Evolutionary conservation across 2,888 invertebrate genomes (phyloP), one percentile per base, ranked within the genome.

Genomic region (Tortricodes alternella): DNA sequence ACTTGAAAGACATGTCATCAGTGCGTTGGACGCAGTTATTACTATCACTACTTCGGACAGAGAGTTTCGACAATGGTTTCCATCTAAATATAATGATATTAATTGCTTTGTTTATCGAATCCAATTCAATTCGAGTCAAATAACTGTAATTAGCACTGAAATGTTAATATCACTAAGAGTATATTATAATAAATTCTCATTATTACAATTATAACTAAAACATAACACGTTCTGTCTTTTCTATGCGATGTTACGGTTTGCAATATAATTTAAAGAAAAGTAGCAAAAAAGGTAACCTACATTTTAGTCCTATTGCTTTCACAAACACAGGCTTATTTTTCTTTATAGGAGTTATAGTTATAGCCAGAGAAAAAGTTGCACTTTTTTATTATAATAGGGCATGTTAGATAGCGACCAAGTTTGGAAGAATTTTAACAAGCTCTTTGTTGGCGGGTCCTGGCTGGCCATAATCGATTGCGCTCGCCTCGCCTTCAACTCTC

Each of bases 401-500:
- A 62, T 62, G 66, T 67, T 71, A 62, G 65, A 68, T 70, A 78
- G 73, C 74, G 73, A 76, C 71, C 66, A 64, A 58, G 60, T 67
- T 71, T 74, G 65, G 71, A 80, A 81, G 87, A 85, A 89, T 88
- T 79, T 88, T 89, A 89, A 89, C 88, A 86, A 89, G 86, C 77
- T 67, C 80, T 83, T 88, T 87, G 85, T 83, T 80, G 72, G 72
- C 66, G 63, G 63, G 63, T 56, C 64, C 71, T 74, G 41, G 53
- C 6, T 43, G 41, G 39, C 55, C 43, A 43, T 56, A 76, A 72
- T 73, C 72, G 66, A 62, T 60, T 67, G 68, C 61, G 62, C 61
- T 61, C 62, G 63, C 62, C 62, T 35, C 21, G 23, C 49, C 38
- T 43, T 49, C 37, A 7, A 39, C 34, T 9, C 2, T 15, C 8